These are phyloP conservation scores for Elanoides forficatus DNA, from an alignment of 2,113 vertebrate genomes.

Conservation along the genomic window DNA sequence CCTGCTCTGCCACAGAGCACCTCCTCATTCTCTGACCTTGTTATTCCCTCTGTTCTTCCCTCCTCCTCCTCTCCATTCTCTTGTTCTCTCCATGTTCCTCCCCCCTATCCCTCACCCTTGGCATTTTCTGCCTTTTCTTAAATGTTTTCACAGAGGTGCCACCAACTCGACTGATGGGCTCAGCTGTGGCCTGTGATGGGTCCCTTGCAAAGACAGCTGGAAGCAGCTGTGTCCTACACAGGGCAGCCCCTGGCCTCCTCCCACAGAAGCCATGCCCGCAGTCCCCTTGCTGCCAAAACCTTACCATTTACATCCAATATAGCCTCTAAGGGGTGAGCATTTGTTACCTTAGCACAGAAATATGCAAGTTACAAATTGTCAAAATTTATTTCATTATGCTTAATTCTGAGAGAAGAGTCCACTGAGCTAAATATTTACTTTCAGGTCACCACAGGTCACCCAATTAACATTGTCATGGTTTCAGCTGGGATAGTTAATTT, in stretches of 20 bases:
- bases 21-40: neutral
- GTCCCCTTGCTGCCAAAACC: neutral
- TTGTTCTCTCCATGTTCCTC: accelerated
- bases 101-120: too few relatives aligned
- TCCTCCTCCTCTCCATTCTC: neutral
- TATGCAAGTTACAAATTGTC: neutral
- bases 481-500: too few relatives aligned
- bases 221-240: neutral
- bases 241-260: neutral
- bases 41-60: neutral
- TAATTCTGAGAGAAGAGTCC: neutral
- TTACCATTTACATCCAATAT: neutral
- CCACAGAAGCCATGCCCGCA: neutral
- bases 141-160: neutral
- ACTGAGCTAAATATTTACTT: neutral
- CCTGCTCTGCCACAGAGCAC: neutral
- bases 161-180: neutral
- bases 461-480: neutral
- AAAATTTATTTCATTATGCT: neutral
- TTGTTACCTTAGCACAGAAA: neutral
- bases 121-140: neutral
- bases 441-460: neutral
- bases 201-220: neutral
- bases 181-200: neutral
- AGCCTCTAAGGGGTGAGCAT: neutral